A percentile compares a stretch with the other conserved stretches of the same genome.
Conservation (phyloP, 1,140 invertebrate species). For the Bombus polaris region DNA sequence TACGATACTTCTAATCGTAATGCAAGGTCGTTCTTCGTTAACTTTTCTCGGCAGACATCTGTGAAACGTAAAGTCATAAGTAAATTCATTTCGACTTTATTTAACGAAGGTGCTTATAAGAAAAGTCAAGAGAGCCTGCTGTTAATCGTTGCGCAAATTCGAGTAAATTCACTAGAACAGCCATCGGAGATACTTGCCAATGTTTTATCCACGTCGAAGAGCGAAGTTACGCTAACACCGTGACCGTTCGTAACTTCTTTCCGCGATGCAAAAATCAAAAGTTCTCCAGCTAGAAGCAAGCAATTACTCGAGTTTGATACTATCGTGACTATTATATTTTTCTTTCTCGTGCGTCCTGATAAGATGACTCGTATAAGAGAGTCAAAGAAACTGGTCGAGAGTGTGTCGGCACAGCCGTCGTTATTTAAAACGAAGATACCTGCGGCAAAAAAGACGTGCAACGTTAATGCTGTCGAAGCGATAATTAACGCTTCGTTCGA, state of each 20-base stretch:
- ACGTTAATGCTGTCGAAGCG: neutral
- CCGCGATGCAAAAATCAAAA: too few species aligned
- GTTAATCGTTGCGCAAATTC: neutral
- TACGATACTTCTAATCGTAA: neutral
- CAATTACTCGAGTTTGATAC: too few species aligned
- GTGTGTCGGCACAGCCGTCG: neutral
- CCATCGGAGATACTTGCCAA: too few species aligned
- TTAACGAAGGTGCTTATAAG: neutral
- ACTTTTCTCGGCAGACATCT: neutral
- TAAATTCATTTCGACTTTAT: neutral
- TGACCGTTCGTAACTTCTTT: too few species aligned
- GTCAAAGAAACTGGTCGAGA: too few species aligned
- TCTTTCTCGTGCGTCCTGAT: too few species aligned
- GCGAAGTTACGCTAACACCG: too few species aligned
- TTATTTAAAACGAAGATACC: neutral
- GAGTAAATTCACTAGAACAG: neutral
- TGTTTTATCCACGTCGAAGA: neutral
- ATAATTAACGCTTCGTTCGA: slow-evolving; percentile 24
- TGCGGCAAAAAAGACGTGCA: neutral
- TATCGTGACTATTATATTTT: too few species aligned
- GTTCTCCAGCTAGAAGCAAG: too few species aligned
- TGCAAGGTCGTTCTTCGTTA: neutral
- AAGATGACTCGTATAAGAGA: too few species aligned
- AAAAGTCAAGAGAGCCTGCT: neutral
- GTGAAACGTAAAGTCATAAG: neutral